These are phyloP conservation scores for Aselliscus stoliczkanus DNA, from an alignment of 2,797 vertebrate genomes.

Conservation along the genomic window DNA sequence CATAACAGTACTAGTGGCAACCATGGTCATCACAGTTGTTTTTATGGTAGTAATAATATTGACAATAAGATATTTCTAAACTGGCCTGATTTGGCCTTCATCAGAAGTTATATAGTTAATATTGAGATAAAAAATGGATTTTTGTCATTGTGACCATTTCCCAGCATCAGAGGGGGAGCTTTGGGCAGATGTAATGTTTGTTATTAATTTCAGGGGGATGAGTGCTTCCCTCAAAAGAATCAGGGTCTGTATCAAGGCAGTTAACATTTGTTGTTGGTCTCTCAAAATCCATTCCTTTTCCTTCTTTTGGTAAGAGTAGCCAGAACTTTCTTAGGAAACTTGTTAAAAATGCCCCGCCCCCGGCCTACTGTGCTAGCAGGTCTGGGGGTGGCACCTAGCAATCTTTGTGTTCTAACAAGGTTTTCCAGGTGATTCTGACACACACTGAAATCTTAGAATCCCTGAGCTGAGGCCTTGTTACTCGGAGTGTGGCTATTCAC, in stretches of 20 bases:
- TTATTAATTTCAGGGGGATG: not conserved
- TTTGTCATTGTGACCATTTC: not conserved
- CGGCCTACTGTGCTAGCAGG: not conserved
- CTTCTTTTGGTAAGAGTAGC: not conserved
- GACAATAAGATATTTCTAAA: not conserved
- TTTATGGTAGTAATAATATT: not conserved
- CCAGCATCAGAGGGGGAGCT: not conserved
- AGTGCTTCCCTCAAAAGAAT: not conserved
- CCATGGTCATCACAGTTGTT: not conserved
- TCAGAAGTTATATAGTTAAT: not conserved
- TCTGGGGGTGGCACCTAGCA: not conserved
- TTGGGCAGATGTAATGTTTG: not conserved
- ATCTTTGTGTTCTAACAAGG: not conserved
- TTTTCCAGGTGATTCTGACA: not conserved
- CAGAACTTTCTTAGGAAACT: not conserved
- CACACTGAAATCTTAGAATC: not conserved
- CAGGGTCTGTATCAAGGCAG: not conserved
- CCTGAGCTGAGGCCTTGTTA: not conserved
- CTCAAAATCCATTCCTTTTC: not conserved
- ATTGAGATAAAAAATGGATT: not conserved
- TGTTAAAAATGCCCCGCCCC: not conserved
- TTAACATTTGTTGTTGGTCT: not conserved
- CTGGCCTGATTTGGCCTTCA: not conserved
- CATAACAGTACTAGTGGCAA: fast-evolving
- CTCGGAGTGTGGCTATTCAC: not conserved